Base-by-base conservation (phyloP, 2,113 vertebrate genomes). In the Axis porcinus region DNA sequence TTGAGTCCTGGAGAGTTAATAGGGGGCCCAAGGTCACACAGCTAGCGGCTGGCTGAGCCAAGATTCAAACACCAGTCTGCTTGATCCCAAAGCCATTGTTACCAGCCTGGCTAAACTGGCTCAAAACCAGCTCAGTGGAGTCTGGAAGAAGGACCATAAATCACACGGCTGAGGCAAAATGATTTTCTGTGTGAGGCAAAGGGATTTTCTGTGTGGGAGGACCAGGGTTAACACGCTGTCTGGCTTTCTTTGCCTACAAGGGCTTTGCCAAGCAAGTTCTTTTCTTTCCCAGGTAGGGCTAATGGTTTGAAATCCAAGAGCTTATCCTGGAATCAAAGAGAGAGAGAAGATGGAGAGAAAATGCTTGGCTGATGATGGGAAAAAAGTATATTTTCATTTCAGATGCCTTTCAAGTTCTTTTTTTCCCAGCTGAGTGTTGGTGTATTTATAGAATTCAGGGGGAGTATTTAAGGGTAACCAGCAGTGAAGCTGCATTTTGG, bases 341-440 rank as follows among this genome's bases (percentile, higher is more conserved):
- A 91, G 89, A 43, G 62, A 57, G 47, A 87, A 93, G 70, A 95
- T 23, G 17, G 67, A 90, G 93, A 33, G 90, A 94, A 86, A 97
- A 98, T 92, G 95, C 92, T 97, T 98, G 94, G 97, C 96, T 17
- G 30, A 86, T 98, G 98, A 92, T 97, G 97, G 98, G 97, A 67
- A 95, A 97, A 98, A 91, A 96, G 81, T 70, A 5, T 97, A 89
- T 98, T 98, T 98, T 98, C 98, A 89, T 86, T 98, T 98, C 95
- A 95, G 97, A 98, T 97, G 98, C 94, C 98, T 98, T 98, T 95
- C 97, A 85, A 95, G 89, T 97, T 5, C 94, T 96, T 97, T 98
- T 97, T 97, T 94, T 95, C 98, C 96, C 96, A 97, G 96, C 78
- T 96, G 94, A 96, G 95, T 97, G 98, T 97, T 97, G 96, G 96